These are phyloP conservation scores for Chiloscyllium punctatum DNA, from an alignment of 2,797 vertebrate genomes.

Conservation along the genomic window DNA sequence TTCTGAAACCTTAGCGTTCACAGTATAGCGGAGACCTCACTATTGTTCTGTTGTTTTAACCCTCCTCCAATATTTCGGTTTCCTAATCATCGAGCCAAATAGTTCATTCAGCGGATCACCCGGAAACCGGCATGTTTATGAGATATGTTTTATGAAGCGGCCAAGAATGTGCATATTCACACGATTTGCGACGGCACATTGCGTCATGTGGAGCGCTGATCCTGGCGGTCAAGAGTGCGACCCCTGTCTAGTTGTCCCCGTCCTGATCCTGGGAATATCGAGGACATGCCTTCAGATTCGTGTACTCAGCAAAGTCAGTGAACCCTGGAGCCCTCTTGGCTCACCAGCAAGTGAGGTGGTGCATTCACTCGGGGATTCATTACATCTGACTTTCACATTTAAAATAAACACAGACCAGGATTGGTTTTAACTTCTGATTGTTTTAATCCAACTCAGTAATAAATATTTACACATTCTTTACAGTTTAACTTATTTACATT, in stretches of 20 bases:
- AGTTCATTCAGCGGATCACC: not conserved
- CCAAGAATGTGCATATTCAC: not conserved
- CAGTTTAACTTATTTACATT: conserved; percentile 14
- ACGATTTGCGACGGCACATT: not conserved
- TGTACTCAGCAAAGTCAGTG: not conserved
- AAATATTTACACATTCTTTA: conserved; percentile 25
- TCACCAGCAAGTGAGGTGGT: not conserved
- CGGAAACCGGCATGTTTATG: not conserved
- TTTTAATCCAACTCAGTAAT: conserved; percentile 27
- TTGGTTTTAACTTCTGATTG: not conserved
- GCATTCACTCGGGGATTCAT: not conserved
- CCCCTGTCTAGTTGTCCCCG: not conserved
- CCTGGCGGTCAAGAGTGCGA: not conserved
- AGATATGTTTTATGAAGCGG: not conserved
- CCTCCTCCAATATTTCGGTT: not conserved
- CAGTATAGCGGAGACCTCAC: not conserved
- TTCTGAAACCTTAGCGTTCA: no score
- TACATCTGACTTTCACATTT: not conserved
- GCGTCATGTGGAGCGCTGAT: not conserved
- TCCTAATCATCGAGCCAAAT: not conserved
- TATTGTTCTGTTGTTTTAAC: not conserved
- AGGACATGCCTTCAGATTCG: not conserved
- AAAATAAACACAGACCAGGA: not conserved
- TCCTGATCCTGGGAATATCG: not conserved
- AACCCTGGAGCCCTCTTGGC: not conserved